Evolutionary conservation across 2,797 vertebrate genomes (phyloP), one percentile per base, ranked within the genome.

Genomic region (Neoniphon sammara): DNA sequence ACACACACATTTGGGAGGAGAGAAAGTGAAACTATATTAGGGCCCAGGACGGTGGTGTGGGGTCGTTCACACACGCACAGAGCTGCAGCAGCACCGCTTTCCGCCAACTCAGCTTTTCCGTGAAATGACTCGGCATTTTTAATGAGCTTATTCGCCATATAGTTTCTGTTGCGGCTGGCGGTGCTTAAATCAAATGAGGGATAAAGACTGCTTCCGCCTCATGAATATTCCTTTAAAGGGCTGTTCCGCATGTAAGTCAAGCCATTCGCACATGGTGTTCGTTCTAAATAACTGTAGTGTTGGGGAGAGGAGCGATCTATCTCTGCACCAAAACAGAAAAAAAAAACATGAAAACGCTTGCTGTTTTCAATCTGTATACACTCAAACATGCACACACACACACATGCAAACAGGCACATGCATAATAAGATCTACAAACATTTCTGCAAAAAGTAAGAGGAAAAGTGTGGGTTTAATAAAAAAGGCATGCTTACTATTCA

Each of bases 181-280:
- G 74, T 77, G 39, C 76, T 87, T 84, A 84, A 87, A 88, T 89
- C 75, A 90, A 87, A 85, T 82, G 78, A 85, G 55, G 84, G 77
- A 78, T 85, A 83, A 86, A 87, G 70, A 83, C 68, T 77, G 69
- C 86, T 73, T 78, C 76, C 23, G 50, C 67, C 61, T 91, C 78
- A 87, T 86, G 82, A 89, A 89, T 82, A 86, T 84, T 88, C 64
- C 60, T 30, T 81, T 75, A 73, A 85, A 85, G 66, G 58, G 73
- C 68, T 74, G 42, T 27, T 47, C 18, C 1, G 17, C 50, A 2
- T 54, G 78, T 89, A 84, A 86, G 36, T 85, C 69, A 60, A 57
- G 61, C 56, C 50, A 62, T 73, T 70, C 68, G 30, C 78, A 74
- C 10, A 21, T 34, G n/a, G 64, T 10, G 62, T 81, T 86, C 62